phyloP scores from a whole-genome alignment of 2,888 invertebrate genomes.

The Psococerastis gibbosa region DNA sequence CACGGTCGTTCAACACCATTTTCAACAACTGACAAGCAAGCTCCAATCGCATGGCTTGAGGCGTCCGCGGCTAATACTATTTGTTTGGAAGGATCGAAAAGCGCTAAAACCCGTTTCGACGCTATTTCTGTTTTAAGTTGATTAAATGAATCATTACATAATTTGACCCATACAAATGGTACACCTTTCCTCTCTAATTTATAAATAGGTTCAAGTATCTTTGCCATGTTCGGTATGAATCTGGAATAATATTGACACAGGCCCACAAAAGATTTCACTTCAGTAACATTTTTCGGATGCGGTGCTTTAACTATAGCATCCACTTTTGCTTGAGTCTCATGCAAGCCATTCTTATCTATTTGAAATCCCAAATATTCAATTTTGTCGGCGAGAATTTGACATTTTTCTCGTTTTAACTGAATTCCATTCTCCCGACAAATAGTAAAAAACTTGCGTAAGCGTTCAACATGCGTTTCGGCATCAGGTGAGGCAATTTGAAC shows the following conservation, averaged over 20 bases:
- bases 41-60: conserved; percentile 5
- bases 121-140: conserved; percentile 9
- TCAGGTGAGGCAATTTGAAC: not conserved
- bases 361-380: conserved; percentile 14
- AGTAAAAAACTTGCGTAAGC: not conserved
- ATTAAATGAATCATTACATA: conserved; percentile 8
- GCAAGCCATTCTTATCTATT: conserved; percentile 13
- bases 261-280: conserved; percentile 15
- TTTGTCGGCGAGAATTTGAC: conserved; percentile 12
- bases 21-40: conserved; percentile 4
- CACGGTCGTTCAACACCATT: conserved; percentile 2
- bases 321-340: conserved; percentile 12
- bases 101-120: conserved; percentile 6
- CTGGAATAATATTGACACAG: conserved; percentile 19
- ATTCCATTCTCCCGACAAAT: not conserved
- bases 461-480: not conserved
- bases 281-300: conserved; percentile 11
- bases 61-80: conserved; percentile 9
- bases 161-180: not conserved
- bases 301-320: conserved; percentile 12
- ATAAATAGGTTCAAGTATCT: conserved; percentile 18
- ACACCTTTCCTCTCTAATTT: conserved; percentile 12
- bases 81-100: conserved; percentile 6
- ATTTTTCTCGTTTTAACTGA: conserved; percentile 8
- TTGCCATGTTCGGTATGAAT: conserved; percentile 18